phyloP scores from a whole-genome alignment of 2,888 invertebrate species.

The Mimas tiliae region DNA sequence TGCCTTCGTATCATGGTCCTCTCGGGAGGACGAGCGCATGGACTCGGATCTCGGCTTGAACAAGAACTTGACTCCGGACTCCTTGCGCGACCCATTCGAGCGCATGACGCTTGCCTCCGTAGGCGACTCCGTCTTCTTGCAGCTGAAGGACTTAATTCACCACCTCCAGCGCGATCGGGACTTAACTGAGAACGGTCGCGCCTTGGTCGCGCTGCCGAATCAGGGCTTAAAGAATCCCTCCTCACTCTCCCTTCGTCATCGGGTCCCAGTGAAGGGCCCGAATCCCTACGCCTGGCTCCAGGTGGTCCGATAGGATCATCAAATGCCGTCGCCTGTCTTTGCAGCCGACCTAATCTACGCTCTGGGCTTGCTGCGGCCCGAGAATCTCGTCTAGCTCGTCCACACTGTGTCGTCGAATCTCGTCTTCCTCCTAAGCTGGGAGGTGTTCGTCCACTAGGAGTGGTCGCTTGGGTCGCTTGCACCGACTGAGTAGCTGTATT shows the following conservation, averaged over 20 bases:
- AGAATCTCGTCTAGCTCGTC: slow-evolving; percentile 87
- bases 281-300: slow-evolving; percentile 88
- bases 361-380: slow-evolving; percentile 88
- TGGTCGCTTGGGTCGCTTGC: slow-evolving; percentile 58
- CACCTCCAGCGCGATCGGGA: slow-evolving; percentile 91
- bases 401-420: slow-evolving; percentile 94
- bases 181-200: slow-evolving; percentile 92
- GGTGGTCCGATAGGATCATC: slow-evolving; percentile 93
- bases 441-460: slow-evolving; percentile 69
- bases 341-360: slow-evolving; percentile 88
- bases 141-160: slow-evolving; percentile 91
- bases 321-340: slow-evolving; percentile 94
- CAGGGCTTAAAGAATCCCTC: slow-evolving; percentile 95
- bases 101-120: slow-evolving; percentile 92
- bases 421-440: slow-evolving; percentile 86
- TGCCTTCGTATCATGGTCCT: slow-evolving; percentile 92
- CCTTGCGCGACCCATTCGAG: slow-evolving; percentile 83
- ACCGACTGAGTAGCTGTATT: slow-evolving; percentile 56
- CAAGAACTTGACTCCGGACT: slow-evolving; percentile 91
- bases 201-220: slow-evolving; percentile 91
- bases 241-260: slow-evolving; percentile 92
- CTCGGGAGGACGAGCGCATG: slow-evolving; percentile 86
- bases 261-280: slow-evolving; percentile 93
- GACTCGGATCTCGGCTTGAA: slow-evolving; percentile 93
- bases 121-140: slow-evolving; percentile 88